Percentiles rank a stretch among this genome's conserved stretches.
Conservation (phyloP, 2,797 vertebrate species). For the Nannoperca australis region DNA sequence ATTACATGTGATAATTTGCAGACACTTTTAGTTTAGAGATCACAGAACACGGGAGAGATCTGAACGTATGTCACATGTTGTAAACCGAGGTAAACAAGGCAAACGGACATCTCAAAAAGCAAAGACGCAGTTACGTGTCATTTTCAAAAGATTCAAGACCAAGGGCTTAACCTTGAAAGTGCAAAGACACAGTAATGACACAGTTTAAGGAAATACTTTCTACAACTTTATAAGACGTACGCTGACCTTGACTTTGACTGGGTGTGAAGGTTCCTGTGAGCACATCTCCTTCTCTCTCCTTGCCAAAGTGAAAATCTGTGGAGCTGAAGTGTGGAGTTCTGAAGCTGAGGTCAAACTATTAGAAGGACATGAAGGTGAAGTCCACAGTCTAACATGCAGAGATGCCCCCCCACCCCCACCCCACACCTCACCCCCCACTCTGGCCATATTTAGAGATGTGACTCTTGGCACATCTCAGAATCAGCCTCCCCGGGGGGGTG, state of each 20-base stretch:
- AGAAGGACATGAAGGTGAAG: conserved; percentile 78
- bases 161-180: not conserved
- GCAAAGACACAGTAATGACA: not conserved
- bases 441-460: conserved; percentile 80
- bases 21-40: too few relatives aligned
- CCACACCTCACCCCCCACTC: conserved; percentile 31
- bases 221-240: conserved; percentile 3
- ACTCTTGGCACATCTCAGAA: conserved; percentile 71
- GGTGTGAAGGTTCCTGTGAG: conserved; percentile 25
- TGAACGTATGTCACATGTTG: not conserved
- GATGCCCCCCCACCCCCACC: conserved; percentile 12
- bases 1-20: too few relatives aligned
- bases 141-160: not conserved
- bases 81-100: too few relatives aligned
- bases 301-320: conserved; percentile 84
- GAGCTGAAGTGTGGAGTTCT: conserved; percentile 81
- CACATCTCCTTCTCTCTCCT: conserved; percentile 54
- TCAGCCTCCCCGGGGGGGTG: conserved; percentile 57
- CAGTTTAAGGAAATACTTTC: not conserved
- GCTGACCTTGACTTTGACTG: conserved; percentile 44
- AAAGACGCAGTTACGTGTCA: not conserved
- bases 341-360: conserved; percentile 81
- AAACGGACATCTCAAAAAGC: not conserved
- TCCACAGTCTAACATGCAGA: conserved; percentile 72
- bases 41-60: too few relatives aligned